phyloP scores from a whole-genome alignment of 1,140 invertebrate genomes.

The Euwallacea fornicatus region DNA sequence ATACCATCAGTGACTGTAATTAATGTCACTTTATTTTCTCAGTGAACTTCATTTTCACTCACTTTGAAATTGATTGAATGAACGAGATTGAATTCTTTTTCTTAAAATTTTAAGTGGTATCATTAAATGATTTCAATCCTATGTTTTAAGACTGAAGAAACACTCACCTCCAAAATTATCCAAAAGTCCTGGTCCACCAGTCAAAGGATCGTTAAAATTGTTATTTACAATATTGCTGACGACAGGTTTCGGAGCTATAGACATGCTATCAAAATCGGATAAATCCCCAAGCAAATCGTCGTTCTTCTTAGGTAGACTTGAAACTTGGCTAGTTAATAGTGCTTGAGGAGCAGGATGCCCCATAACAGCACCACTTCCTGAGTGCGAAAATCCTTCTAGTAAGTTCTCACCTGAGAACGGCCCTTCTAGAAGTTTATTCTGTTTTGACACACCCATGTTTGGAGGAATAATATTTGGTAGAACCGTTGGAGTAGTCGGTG shows the following conservation, averaged over 20 bases:
- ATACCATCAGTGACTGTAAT: too few relatives aligned
- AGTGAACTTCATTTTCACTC: too few relatives aligned
- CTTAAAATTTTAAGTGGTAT: too few relatives aligned
- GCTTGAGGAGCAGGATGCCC: neutral
- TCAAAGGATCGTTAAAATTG: conserved; percentile 30
- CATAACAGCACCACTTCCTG: neutral
- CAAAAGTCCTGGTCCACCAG: conserved; percentile 34
- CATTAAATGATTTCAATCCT: neutral
- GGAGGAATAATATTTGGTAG: conserved; percentile 30
- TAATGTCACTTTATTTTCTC: too few relatives aligned
- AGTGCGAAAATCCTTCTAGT: conserved; percentile 12
- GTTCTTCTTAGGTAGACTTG: conserved; percentile 42
- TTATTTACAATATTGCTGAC: conserved; percentile 35
- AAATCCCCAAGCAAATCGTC: conserved; percentile 64
- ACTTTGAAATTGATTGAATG: too few relatives aligned
- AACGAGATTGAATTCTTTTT: too few relatives aligned
- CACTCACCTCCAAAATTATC: conserved; percentile 43
- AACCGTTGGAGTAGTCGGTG: conserved; percentile 28
- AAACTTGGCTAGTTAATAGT: neutral
- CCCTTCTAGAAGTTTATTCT: neutral
- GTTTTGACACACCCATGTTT: conserved; percentile 21
- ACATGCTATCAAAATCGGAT: conserved; percentile 53
- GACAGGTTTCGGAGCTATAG: conserved; percentile 40
- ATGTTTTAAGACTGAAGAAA: neutral
- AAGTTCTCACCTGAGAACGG: conserved; percentile 4